A percentile compares a stretch with the other conserved stretches of the same genome.
phyloP scores from a whole-genome alignment of 2,113 vertebrate genomes.

The Notarius lentiginosus region DNA sequence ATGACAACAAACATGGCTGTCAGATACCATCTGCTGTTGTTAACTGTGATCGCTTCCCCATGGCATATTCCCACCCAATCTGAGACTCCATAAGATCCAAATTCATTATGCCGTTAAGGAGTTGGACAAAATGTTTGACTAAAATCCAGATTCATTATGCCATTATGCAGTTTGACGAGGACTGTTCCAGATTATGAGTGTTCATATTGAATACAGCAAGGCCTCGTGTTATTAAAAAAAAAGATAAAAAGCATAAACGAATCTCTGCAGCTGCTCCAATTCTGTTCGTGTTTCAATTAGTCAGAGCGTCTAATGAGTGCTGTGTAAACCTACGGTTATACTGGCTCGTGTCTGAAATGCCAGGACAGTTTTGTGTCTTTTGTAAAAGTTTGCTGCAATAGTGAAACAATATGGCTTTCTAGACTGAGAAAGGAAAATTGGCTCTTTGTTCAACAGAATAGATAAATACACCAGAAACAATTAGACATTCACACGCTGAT shows the following conservation, averaged over 20 bases:
- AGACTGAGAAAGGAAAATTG: background rate
- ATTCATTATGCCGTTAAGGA: constrained; percentile 20
- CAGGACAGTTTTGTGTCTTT: constrained; percentile 11
- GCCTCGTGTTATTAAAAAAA: background rate
- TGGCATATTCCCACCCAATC: constrained; percentile 19
- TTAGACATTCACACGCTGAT: constrained; percentile 31
- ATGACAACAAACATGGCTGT: constrained; percentile 8
- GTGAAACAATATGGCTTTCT: constrained; percentile 4
- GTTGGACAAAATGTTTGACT: constrained; percentile 11
- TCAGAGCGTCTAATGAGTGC: background rate
- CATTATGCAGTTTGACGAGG: background rate
- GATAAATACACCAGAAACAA: constrained; percentile 15
- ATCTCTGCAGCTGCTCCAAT: background rate
- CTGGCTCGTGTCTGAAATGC: background rate
- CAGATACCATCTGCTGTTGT: constrained; percentile 34
- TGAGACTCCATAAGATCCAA: background rate
- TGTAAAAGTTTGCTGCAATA: constrained; percentile 5
- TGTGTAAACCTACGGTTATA: background rate
- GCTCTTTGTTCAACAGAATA: background rate
- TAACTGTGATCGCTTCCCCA: constrained; percentile 14
- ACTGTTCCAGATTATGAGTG: background rate
- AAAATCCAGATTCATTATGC: constrained; percentile 17
- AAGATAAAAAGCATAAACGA: background rate
- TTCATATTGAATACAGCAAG: background rate
- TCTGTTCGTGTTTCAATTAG: background rate